phyloP scores from a whole-genome alignment of 2,113 vertebrate genomes.

The Salvelinus sp. region DNA sequence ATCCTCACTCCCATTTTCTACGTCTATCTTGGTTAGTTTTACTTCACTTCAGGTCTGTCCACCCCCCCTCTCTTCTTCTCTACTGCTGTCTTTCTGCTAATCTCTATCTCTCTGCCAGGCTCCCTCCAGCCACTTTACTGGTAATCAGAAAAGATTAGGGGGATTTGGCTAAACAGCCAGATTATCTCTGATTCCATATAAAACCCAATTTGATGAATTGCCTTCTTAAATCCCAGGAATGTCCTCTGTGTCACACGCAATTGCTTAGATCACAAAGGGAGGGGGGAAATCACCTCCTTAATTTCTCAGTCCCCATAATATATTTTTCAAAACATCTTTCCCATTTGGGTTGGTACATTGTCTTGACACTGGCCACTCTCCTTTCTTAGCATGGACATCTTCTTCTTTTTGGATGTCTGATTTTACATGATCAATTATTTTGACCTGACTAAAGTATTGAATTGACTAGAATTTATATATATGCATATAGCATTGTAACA shows the following conservation, averaged over 20 bases:
- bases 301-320: too few relatives aligned
- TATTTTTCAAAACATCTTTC: not conserved
- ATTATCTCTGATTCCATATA: constrained; percentile 63
- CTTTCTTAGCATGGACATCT: not conserved
- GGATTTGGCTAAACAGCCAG: constrained; percentile 54
- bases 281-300: too few relatives aligned
- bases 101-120: constrained; percentile 16
- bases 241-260: not conserved
- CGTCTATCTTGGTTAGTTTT: not conserved
- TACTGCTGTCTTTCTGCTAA: constrained; percentile 34
- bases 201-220: constrained; percentile 45
- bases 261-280: not conserved
- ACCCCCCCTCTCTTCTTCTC: not conserved
- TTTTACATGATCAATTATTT: not conserved
- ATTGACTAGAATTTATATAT: not conserved
- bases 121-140: constrained; percentile 11
- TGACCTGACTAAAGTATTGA: not conserved
- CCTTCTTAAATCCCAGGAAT: constrained; percentile 23
- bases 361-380: not conserved
- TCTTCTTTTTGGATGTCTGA: not conserved
- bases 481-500: not conserved
- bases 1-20: not conserved
- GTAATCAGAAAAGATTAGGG: constrained; percentile 55
- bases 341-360: not conserved
- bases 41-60: not conserved